Conservation (phyloP, 2,113 vertebrate species). For the Toxostoma redivivum region DNA sequence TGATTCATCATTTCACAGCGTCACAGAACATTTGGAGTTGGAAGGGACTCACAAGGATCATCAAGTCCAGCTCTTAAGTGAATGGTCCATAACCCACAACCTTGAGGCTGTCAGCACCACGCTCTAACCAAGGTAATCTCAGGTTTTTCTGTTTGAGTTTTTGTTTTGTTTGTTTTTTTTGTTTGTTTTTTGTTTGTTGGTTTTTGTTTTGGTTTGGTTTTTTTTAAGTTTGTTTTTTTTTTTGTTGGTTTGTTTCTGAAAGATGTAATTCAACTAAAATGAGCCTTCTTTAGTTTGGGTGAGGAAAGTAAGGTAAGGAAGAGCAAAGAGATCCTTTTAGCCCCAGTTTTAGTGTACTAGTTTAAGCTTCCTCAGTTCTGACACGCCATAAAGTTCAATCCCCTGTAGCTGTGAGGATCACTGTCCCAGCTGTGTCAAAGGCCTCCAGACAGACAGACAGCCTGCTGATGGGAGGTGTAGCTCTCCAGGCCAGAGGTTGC, state of each 20-base stretch:
- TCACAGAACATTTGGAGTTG: not conserved
- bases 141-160: not conserved
- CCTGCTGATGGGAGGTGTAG: not conserved
- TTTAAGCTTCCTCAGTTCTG: not conserved
- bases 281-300: not conserved
- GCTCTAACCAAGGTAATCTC: not conserved
- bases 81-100: not conserved
- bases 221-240: not conserved
- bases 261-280: not conserved
- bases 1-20: not conserved
- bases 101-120: not conserved
- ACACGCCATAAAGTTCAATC: fast-evolving
- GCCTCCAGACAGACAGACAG: not conserved
- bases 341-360: fast-evolving
- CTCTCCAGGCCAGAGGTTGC: not conserved
- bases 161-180: no score
- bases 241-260: not conserved
- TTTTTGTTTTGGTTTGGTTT: not conserved
- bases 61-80: not conserved
- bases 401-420: not conserved
- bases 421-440: not conserved
- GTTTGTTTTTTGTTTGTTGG: not conserved
- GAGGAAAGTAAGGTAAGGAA: not conserved
- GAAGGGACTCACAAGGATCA: not conserved
- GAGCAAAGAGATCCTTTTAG: not conserved